Base-by-base conservation (phyloP, 2,113 vertebrate genomes). In the Holacanthus passer region DNA sequence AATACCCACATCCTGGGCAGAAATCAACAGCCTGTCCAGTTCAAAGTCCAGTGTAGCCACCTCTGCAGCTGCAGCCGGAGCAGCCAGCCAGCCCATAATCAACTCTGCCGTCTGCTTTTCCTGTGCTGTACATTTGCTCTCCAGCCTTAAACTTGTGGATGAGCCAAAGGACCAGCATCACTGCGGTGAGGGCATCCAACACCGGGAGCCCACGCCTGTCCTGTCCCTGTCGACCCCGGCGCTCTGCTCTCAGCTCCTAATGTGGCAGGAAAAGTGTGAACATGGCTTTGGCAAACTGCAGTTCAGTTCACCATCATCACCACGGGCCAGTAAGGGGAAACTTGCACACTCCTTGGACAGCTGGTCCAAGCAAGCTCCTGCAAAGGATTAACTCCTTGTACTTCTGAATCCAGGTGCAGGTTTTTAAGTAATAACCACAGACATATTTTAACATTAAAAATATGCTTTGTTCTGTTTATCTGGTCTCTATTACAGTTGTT, bases 181-280 rank as follows among this genome's bases (percentile, higher is more conserved):
- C 55, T 13, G 58, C 67, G 1, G 67, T 69, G 84, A 89, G 73
- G 77, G 70, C 83, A 81, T 92, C 82, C 86, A 87, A 85, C 79
- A 60, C 76, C 27, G 1, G 73, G 62, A 73, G 81, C 78, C 87
- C 70, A 83, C 55, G 74, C 74, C 85, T 86, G 76, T 88, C 82
- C 83, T 68, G 83, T 84, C 84, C 74, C 68, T 71, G 86, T 70
- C 70, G 78, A 87, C 87, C 86, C 68, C 31, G 8, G 52, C 27
- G 43, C 75, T 77, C 73, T 67, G 76, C 65, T 82, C 88, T 62
- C 74, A 63, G 76, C 56, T 79, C 64, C 68, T 83, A 83, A 90
- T 88, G 81, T 92, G 90, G 83, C 71, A 88, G 88, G 78, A 88
- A 87, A 91, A 87, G 88, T 92, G 93, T 88, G 88, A 94, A 92